Conservation (phyloP, 2,888 invertebrate genomes). For the Ophion ventricosus region DNA sequence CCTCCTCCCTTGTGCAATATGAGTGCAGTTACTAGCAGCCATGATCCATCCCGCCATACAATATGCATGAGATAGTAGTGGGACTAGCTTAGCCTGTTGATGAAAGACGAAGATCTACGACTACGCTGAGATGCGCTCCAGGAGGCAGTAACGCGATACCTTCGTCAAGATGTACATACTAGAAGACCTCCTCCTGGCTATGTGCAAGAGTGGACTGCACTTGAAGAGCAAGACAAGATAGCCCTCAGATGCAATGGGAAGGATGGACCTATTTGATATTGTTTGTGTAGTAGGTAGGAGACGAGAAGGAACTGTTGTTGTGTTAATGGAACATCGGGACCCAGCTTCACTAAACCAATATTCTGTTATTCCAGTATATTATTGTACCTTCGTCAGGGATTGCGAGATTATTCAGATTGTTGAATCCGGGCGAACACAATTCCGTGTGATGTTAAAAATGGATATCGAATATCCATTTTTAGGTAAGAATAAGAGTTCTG, state of each 20-base stretch:
- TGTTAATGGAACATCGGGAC: slow-evolving; percentile 55
- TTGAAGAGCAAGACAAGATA: slow-evolving; percentile 46
- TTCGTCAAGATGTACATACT: slow-evolving; percentile 57
- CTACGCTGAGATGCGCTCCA: slow-evolving; percentile 35
- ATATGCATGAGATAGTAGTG: slow-evolving; percentile 16
- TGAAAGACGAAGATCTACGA: slow-evolving; percentile 38
- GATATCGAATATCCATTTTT: background rate
- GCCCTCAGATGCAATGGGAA: slow-evolving; percentile 30
- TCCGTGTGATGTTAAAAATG: background rate
- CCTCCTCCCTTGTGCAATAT: slow-evolving; percentile 29
- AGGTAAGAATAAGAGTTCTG: too few species aligned
- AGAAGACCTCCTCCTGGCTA: slow-evolving; percentile 35
- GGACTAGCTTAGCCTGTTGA: slow-evolving; percentile 10
- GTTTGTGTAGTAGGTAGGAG: background rate
- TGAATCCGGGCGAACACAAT: background rate
- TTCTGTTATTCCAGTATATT: background rate
- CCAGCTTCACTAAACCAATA: slow-evolving; percentile 35
- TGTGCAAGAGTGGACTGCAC: slow-evolving; percentile 28
- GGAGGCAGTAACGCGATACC: slow-evolving; percentile 38
- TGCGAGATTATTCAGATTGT: background rate
- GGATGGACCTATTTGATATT: slow-evolving; percentile 24
- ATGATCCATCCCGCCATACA: slow-evolving; percentile 7
- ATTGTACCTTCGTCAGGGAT: background rate
- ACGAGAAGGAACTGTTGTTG: slow-evolving; percentile 17
- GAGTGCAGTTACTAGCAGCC: background rate